phyloP scores from a whole-genome alignment of 2,797 vertebrate genomes.

The Pyrrhura leucotis region DNA sequence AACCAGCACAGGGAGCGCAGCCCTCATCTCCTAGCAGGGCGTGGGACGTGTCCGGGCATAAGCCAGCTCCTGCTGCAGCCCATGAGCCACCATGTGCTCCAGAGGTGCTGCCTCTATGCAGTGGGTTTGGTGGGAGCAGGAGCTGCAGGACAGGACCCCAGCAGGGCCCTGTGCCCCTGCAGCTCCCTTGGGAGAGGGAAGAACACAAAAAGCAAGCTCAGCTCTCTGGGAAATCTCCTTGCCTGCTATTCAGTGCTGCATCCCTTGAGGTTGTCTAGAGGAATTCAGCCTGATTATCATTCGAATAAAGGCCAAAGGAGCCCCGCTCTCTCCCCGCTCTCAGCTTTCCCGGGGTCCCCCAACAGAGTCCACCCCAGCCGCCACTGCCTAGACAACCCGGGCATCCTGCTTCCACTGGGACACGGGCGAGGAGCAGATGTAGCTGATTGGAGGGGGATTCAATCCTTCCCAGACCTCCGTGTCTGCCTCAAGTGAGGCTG shows the following conservation, averaged over 20 bases:
- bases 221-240: neutral
- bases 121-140: neutral
- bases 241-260: neutral
- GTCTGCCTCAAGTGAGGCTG: neutral
- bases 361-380: accelerated
- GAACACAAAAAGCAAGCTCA: neutral
- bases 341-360: neutral
- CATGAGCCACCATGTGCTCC: accelerated
- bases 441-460: accelerated
- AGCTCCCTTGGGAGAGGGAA: neutral
- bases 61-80: neutral
- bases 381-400: neutral
- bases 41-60: conserved; percentile 63
- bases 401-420: neutral
- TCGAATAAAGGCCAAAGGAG: conserved; percentile 8
- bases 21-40: neutral
- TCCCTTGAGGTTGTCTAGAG: neutral
- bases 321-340: neutral
- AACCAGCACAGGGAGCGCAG: accelerated
- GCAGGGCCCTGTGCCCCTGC: neutral
- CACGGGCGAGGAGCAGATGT: neutral
- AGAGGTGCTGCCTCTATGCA: neutral
- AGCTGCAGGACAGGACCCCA: neutral
- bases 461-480: accelerated
- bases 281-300: conserved; percentile 45